Conservation (phyloP, 2,888 invertebrate genomes). For the Polyommatus iphigenia region DNA sequence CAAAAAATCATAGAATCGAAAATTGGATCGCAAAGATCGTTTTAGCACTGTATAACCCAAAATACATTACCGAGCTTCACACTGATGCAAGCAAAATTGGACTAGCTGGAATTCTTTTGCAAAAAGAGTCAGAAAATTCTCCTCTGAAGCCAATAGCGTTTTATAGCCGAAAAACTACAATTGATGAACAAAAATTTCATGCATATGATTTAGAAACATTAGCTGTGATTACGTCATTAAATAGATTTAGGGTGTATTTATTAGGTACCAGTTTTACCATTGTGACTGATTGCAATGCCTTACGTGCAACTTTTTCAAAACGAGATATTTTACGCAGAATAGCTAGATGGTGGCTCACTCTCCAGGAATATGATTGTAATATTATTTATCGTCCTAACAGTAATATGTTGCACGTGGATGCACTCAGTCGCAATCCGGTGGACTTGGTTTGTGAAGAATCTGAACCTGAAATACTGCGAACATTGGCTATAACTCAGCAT, state of each 20-base stretch:
- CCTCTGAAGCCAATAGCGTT: neutral
- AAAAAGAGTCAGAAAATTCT: slow-evolving; percentile 2
- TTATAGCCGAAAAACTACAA: slow-evolving; percentile 14
- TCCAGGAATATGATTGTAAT: slow-evolving; percentile 8
- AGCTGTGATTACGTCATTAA: neutral
- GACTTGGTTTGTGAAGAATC: neutral
- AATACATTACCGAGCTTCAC: too few species aligned
- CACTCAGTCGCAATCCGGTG: slow-evolving; percentile 1
- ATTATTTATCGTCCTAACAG: slow-evolving; percentile 11
- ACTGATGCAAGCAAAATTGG: slow-evolving; percentile 33
- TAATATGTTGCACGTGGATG: slow-evolving; percentile 16
- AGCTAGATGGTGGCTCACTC: slow-evolving; percentile 15
- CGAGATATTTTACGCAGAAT: neutral
- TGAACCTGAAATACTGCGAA: neutral
- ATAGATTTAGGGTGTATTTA: slow-evolving; percentile 11
- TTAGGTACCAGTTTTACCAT: slow-evolving; percentile 20
- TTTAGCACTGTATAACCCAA: too few species aligned
- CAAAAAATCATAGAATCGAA: too few species aligned
- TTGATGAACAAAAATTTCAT: neutral
- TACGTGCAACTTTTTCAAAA: too few species aligned
- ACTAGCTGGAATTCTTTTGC: slow-evolving; percentile 36
- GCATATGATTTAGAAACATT: neutral
- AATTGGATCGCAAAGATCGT: too few species aligned
- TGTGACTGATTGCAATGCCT: neutral
- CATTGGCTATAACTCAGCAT: too few species aligned